Evolutionary conservation across 2,888 invertebrate species (phyloP), one percentile per base, ranked within the genome.

Genomic region (Oxytorus armatus): DNA sequence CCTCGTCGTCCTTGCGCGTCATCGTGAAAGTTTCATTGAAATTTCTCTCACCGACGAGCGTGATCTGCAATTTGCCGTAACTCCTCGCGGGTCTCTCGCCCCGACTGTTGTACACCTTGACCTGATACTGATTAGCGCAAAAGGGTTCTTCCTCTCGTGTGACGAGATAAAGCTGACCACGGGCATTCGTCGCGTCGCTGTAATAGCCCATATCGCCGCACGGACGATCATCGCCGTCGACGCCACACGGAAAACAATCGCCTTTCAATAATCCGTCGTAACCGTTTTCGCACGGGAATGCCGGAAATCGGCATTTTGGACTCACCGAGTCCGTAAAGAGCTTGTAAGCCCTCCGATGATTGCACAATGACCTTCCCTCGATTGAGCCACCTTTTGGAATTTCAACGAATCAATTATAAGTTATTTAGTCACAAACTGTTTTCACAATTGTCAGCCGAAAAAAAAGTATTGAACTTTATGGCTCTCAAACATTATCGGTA

Each of bases 151-250:
- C 97, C 83, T 97, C 97, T 81, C 98, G 94, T 0, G 98, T 98
- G 2, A 97, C 94, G 57, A 98, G 93, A 89, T 96, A 98, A n/a
- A 98, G 93, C 85, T 96, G 96, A 0, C 98, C 98, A 29, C 97
- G 93, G 0, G 96, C 97, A 3, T 95, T 94, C 0, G 97, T 96
- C 59, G 95, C 93, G 91, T 98, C 96, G 0, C 98, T 97, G 91
- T 97, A 97, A 92, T 97, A 98, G 0, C 98, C 98, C 97, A 98
- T 97, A 90, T 97, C 97, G 39, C 97, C 97, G 91, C 98, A 98
- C 0, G 94, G 93, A 0, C 93, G 92, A 23, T 94, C 93, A 1
- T 93, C 92, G 44, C 92, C 90, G 77, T 92, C 91, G 3, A 92
- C 89, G 1, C 92, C 92, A 89, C 96, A 97, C 0, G 95, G 95